Base-by-base conservation (phyloP, 2,797 vertebrate species). In the Apodemus agrarius region DNA sequence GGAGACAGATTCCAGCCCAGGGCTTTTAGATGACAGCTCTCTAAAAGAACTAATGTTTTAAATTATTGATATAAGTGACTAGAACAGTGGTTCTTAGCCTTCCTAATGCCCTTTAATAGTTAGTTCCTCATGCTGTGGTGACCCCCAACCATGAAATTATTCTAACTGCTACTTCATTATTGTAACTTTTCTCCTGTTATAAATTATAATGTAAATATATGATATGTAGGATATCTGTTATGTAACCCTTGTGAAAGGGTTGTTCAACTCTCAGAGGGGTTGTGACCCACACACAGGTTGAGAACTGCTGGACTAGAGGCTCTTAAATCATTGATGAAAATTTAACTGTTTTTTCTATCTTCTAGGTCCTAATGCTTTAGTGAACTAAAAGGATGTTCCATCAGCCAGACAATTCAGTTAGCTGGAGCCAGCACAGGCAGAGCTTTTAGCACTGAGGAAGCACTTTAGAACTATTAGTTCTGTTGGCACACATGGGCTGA, bases 281-380 rank as follows among this genome's bases (percentile, higher is more conserved):
- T 3, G 19, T n/a, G 63, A 43, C 19, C 83, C 31, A 67, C 29
- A 52, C 31, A 67, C 29, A 52, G 59, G 31, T 24, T 85, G 63
- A 67, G 46, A 85, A 85, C 29, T 34, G 21, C 19, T 49, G 43
- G 43, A 67, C 88, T 86, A 94, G 2, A 79, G 69, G 13, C 83
- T 97, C 90, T 96, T 97, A 96, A 97, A 97, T 98, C 89, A 97
- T 63, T 96, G 88, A 98, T 97, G 95, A 96, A 94, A 97, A 95
- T 89, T 22, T 89, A 97, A 78, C 91, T 69, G 37, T 96, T 89
- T 96, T 96, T 96, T 93, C 90, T 90, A 54, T 37, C 93, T 63
- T 96, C 67, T 92, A 93, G 81, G 69, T 90, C 57, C 84, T 91
- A 97, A 97, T 96, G 52, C 67, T 95, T 61, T 95, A 97, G 88